A percentile compares a stretch with the other conserved stretches of the same genome.
These are phyloP conservation scores for Pedicia rivosa DNA, from an alignment of 2,888 invertebrate genomes.

Conservation along the genomic window DNA sequence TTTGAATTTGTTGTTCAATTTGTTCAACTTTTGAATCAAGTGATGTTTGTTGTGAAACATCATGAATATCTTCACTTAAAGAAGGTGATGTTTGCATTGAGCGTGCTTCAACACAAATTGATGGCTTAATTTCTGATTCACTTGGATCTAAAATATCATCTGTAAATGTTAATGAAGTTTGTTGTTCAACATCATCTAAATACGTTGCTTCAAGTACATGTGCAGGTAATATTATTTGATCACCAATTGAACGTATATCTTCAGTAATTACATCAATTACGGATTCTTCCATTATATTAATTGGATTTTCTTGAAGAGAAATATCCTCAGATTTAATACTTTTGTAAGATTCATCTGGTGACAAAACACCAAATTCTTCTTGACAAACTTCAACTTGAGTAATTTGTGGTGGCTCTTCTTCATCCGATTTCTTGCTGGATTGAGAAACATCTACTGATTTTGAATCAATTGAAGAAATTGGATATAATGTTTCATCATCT, in stretches of 20 bases:
- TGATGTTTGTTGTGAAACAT: slow-evolving; percentile 24
- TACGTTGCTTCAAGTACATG: slow-evolving; percentile 29
- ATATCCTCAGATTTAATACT: slow-evolving; percentile 23
- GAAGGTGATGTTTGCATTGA: slow-evolving; percentile 34
- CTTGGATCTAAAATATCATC: slow-evolving; percentile 5
- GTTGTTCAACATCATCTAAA: slow-evolving; percentile 31
- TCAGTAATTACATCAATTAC: slow-evolving; percentile 38
- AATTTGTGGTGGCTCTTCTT: slow-evolving; percentile 14
- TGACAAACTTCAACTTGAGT: slow-evolving; percentile 10
- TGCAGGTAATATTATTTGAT: slow-evolving; percentile 32
- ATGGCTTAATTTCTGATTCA: too few species aligned
- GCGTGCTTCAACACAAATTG: slow-evolving; percentile 29
- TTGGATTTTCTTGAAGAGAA: slow-evolving; percentile 40
- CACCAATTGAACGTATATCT: slow-evolving; percentile 37
- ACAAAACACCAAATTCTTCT: slow-evolving; percentile 30
- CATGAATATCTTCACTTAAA: slow-evolving; percentile 15
- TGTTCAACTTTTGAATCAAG: slow-evolving; percentile 14
- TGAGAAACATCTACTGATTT: slow-evolving; percentile 22
- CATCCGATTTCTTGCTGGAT: slow-evolving; percentile 17
- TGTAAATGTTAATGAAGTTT: slow-evolving; percentile 38
- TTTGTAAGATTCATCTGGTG: slow-evolving; percentile 40
- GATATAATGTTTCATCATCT: slow-evolving; percentile 32
- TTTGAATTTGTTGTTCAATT: slow-evolving; percentile 26
- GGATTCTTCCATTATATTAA: slow-evolving; percentile 50
- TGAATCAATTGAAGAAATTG: slow-evolving; percentile 32